Evolutionary conservation across 2,888 invertebrate species (phyloP), one percentile per base, ranked within the genome.

Genomic region (Epinotia demarniana): DNA sequence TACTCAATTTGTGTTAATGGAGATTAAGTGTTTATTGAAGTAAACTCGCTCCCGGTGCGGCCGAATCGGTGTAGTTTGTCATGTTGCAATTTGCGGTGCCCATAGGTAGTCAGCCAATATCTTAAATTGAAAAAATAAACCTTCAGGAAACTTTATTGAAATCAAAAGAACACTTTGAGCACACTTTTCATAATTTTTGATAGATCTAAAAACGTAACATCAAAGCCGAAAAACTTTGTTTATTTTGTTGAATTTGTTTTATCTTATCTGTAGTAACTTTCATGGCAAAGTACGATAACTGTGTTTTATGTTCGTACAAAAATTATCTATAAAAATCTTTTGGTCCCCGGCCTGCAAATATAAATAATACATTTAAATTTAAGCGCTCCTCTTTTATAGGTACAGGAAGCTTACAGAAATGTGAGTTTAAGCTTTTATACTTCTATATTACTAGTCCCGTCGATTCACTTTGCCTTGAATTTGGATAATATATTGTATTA

Each of bases 21-120:
- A 87, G 85, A 87, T 89, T 86, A 89, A 88, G 85, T 86, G 84
- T 85, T 85, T 87, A 87, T 87, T 86, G 86, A 84, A 84, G 82
- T 86, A 86, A 83, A 81, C 83, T n/a, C 61, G 80, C 80, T 78
- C 80, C 62, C 67, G 78, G 62, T 77, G 67, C 63, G 60, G 70
- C 72, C 72, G 79, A 80, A 80, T 79, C 80, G 77, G 78, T 79
- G 79, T 80, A 80, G 73, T 66, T 68, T 78, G 67, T 72, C 70
- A 70, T 74, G 74, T 74, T 43, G 58, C 62, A 68, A 74, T 73
- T 77, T 74, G 62, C 67, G 63, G 71, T 74, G 53, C 49, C 18
- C 39, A 46, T 16, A 68, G 18, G 57, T 16, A 68, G 18, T 46
- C 19, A 6, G 16, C 46, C 46, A n/a, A 53, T 18, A 33, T 43